Percentiles rank a stretch among this genome's conserved stretches.
These are phyloP conservation scores for Alosa sapidissima DNA, from an alignment of 2,797 vertebrate species.

Conservation along the genomic window DNA sequence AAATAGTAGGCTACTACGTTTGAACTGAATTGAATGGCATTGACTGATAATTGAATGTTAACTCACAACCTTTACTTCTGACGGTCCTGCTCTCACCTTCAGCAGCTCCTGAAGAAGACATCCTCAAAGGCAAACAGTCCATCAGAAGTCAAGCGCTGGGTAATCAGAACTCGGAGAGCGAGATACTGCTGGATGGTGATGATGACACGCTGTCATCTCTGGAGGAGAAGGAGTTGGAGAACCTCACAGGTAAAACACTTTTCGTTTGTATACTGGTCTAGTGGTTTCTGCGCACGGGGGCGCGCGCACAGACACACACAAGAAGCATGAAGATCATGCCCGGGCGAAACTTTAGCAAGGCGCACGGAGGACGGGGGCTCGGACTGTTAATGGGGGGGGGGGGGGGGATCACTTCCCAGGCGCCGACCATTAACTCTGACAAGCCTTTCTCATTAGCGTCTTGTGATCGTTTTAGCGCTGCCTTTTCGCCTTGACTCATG, in stretches of 20 bases:
- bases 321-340: neutral
- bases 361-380: neutral
- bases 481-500: conserved; percentile 7
- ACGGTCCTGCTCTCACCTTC: conserved; percentile 32
- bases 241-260: conserved; percentile 82
- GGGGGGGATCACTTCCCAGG: conserved; percentile 37
- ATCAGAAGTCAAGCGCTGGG: conserved; percentile 89
- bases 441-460: conserved; percentile 46
- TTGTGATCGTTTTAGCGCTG: conserved; percentile 34
- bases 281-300: neutral
- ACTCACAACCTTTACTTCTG: neutral
- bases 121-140: conserved; percentile 93
- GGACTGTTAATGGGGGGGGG: conserved; percentile 39
- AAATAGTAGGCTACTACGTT: neutral
- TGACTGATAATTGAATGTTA: too few relatives aligned
- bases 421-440: conserved; percentile 41
- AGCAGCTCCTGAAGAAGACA: conserved; percentile 88
- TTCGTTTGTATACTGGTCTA: neutral
- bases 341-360: neutral
- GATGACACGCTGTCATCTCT: conserved; percentile 92
- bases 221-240: conserved; percentile 97
- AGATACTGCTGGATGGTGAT: conserved; percentile 85
- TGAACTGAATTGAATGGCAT: neutral
- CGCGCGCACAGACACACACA: neutral
- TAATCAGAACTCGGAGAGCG: conserved; percentile 91